These are phyloP conservation scores for Bovichtus variegatus DNA, from an alignment of 2,797 vertebrate species.

Conservation along the genomic window DNA sequence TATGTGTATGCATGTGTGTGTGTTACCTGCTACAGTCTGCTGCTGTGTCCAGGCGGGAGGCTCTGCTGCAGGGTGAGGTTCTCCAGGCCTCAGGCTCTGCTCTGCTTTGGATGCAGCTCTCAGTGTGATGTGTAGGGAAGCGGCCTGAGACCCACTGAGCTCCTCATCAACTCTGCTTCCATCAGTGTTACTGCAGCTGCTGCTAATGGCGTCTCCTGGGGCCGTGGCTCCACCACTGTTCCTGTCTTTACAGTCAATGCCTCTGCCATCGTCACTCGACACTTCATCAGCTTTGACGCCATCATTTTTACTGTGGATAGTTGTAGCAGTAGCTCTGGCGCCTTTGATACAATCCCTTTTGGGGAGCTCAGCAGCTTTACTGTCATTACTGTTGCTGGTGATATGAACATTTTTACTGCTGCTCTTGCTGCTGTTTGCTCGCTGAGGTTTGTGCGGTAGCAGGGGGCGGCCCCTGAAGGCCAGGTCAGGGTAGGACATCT, in stretches of 20 bases:
- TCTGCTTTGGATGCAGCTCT: conserved; percentile 40
- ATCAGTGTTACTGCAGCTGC: background rate
- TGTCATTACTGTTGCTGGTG: background rate
- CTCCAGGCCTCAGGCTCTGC: background rate
- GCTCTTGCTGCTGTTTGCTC: background rate
- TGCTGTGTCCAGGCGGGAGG: conserved; percentile 10
- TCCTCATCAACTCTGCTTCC: conserved; percentile 10
- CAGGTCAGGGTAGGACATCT: conserved; percentile 86
- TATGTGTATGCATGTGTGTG: background rate
- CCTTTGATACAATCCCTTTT: background rate
- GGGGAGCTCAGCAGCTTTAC: background rate
- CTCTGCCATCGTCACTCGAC: background rate
- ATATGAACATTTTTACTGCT: background rate
- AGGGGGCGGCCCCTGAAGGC: conserved; percentile 80
- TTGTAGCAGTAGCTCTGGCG: background rate
- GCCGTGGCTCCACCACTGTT: accelerated
- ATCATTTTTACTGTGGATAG: background rate
- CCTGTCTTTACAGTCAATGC: background rate
- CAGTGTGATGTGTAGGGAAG: conserved; percentile 68
- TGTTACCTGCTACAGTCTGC: conserved; percentile 50
- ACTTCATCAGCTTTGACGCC: background rate
- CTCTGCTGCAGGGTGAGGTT: background rate
- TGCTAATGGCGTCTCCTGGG: background rate
- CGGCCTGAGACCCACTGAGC: conserved; percentile 70
- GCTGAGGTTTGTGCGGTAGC: conserved; percentile 41